Evolutionary conservation across 2,797 vertebrate species (phyloP).

Genomic region (Hipposideros larvatus): DNA sequence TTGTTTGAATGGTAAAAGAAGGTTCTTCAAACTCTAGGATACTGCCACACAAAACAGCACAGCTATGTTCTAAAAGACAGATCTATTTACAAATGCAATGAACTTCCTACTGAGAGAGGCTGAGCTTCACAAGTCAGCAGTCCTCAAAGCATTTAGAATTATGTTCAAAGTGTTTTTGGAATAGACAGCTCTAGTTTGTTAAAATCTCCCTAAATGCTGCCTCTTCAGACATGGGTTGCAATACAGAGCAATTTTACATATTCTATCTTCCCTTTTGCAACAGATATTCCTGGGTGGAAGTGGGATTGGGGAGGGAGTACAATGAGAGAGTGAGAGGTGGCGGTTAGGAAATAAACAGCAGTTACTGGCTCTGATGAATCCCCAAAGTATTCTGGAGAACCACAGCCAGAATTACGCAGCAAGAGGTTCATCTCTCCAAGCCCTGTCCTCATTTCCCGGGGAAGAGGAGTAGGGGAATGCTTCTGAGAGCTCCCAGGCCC

Average conservation of each 20-base stretch:
- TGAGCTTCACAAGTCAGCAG: background rate
- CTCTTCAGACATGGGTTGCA: background rate
- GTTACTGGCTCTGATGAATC: background rate
- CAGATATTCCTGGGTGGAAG: background rate
- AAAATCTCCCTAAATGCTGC: background rate
- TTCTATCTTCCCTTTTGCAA: background rate
- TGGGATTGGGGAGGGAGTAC: no score
- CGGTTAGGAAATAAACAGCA: background rate
- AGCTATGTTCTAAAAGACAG: background rate
- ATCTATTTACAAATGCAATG: conserved; percentile 26
- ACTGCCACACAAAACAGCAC: background rate
- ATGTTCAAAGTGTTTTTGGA: background rate
- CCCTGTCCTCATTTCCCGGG: background rate
- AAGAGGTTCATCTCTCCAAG: background rate
- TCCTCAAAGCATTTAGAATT: background rate
- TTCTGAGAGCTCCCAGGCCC: background rate
- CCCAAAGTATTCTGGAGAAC: background rate
- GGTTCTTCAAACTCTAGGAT: conserved; percentile 30
- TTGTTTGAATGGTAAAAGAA: conserved; percentile 52
- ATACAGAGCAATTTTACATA: background rate
- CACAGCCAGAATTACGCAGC: background rate
- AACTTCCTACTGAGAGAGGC: background rate
- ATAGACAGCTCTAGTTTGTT: conserved; percentile 8
- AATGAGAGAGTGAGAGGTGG: background rate
- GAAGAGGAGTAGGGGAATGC: background rate